Conservation (phyloP, 2,797 vertebrate genomes). For the Centroberyx gerrardi region DNA sequence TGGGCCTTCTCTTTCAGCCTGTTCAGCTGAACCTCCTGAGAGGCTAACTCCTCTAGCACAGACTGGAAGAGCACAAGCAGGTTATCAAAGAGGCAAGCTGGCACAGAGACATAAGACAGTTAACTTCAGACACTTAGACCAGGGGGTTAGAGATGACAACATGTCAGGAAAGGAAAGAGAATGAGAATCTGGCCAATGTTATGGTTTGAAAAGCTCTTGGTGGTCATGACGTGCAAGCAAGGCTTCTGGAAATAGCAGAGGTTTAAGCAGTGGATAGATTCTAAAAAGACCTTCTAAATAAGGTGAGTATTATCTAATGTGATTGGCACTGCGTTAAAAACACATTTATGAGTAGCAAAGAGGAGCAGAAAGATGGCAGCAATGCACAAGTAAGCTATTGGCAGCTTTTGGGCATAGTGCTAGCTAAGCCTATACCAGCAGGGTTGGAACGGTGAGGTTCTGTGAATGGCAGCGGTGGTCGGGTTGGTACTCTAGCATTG, state of each 20-base stretch:
- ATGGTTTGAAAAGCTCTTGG: conserved; percentile 33
- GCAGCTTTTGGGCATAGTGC: conserved; percentile 18
- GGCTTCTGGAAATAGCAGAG: conserved; percentile 17
- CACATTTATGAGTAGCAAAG: conserved; percentile 37
- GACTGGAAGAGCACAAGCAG: conserved; percentile 93
- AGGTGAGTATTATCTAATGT: conserved; percentile 14
- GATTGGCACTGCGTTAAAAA: conserved; percentile 31
- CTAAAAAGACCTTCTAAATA: neutral
- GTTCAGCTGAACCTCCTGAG: conserved; percentile 93
- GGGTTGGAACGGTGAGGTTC: conserved; percentile 36
- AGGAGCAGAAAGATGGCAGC: conserved; percentile 39
- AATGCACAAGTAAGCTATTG: conserved; percentile 21
- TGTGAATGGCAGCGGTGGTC: conserved; percentile 25
- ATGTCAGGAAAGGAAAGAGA: conserved; percentile 49
- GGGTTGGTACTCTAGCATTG: conserved; percentile 3
- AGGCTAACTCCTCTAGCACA: conserved; percentile 96
- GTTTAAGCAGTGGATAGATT: conserved; percentile 26
- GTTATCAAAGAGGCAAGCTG: conserved; percentile 86
- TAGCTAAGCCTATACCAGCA: conserved; percentile 9
- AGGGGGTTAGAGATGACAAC: conserved; percentile 63
- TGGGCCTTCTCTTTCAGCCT: conserved; percentile 96
- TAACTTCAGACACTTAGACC: conserved; percentile 61
- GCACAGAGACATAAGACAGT: conserved; percentile 66
- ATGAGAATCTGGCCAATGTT: conserved; percentile 32
- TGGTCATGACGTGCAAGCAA: conserved; percentile 41